Base-by-base conservation (phyloP, 2,113 vertebrate genomes). In the Antigone vipio region DNA sequence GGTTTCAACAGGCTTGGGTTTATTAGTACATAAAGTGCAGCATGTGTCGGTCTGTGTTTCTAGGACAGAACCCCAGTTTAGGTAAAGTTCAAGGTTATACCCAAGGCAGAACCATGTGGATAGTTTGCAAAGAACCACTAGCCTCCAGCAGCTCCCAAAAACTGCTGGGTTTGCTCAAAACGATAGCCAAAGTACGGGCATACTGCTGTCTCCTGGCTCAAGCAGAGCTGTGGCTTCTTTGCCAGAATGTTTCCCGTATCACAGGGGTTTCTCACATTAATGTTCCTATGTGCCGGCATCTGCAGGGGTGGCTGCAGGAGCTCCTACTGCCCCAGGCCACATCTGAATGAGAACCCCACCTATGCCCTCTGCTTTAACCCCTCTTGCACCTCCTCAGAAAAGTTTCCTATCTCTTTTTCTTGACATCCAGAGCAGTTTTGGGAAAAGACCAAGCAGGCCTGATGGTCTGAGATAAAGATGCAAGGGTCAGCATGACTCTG, bases 121-220 rank as follows among this genome's bases (percentile, higher is more conserved):
- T 66, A 87, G 52, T 78, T 91, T 85, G 68, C 29, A 87, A 92
- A 95, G 74, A 79, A 24, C 66, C n/a, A 35, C 35, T 29, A 53
- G 62, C 58, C 40, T 81, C 45, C 84, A 95, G 77, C 66, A 92
- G 69, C 35, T 93, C 18, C 32, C 77, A 5, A 76, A 78, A 86
- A 58, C 83, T 91, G 79, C 84, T 85, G 62, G 44, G 11, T 78
- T 91, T 86, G 69, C 92, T 85, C 88, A 76, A 89, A 94, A 64
- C 1, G 2, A 53, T 44, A 40, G 68, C 77, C 69, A 85, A 89
- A 59, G n/a, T 59, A 17, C 3, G 3, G 58, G 21, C 56, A 62
- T 47, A n/a, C 72, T 74, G 26, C 60, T 87, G 59, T 29, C 59
- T 93, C 47, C 59, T 55, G 44, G 72, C 72, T 89, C 9, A 1